These are phyloP conservation scores for Alca torda DNA, from an alignment of 2,797 vertebrate species.

Conservation along the genomic window DNA sequence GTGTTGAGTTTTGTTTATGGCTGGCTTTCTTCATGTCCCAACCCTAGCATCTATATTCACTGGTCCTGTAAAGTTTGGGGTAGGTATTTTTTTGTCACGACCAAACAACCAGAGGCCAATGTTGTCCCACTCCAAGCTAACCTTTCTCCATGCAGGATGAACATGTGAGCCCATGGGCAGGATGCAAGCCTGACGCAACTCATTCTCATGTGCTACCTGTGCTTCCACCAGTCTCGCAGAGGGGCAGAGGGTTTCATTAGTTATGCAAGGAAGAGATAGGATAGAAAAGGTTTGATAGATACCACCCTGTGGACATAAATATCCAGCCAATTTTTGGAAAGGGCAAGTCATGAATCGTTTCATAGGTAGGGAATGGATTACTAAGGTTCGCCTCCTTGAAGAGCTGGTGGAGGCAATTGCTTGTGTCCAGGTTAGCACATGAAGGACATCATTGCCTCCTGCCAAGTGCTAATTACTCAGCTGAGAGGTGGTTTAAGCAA, in stretches of 20 bases:
- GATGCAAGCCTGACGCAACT: rapidly evolving
- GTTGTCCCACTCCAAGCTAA: neutral
- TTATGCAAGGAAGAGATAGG: neutral
- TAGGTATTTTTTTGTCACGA: neutral
- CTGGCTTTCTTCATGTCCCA: neutral
- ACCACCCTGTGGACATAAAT: neutral
- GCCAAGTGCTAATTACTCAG: neutral
- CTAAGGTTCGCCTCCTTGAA: neutral
- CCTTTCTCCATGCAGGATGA: neutral
- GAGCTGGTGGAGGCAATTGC: neutral
- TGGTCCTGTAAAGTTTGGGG: neutral
- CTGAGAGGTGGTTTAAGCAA: neutral
- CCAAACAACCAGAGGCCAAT: neutral
- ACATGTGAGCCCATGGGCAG: neutral
- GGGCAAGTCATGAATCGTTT: no score
- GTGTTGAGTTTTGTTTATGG: neutral
- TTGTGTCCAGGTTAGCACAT: neutral
- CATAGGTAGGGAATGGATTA: neutral
- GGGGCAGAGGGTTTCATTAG: neutral
- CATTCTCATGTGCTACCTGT: rapidly evolving
- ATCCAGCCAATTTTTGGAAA: neutral
- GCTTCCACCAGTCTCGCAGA: rapidly evolving
- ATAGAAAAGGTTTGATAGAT: neutral
- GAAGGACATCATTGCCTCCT: neutral
- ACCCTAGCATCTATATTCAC: neutral